Base-by-base conservation (phyloP, 2,888 invertebrate species). In the Opisthograptis luteolata region DNA sequence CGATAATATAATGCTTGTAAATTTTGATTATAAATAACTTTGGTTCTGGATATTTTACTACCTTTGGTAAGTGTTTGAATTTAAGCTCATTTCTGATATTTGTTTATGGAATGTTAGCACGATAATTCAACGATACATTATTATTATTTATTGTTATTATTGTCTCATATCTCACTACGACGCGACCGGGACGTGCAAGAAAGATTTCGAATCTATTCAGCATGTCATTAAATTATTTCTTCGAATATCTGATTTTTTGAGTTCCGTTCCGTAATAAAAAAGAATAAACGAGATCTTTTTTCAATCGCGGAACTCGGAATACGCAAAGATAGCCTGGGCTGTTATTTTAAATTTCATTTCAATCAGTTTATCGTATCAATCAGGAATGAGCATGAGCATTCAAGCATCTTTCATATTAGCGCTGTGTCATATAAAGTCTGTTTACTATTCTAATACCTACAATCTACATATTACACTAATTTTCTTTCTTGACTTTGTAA, bases 351-450 rank as follows among this genome's bases (percentile, higher is more conserved):
- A 9, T 39, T 27, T 36, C 32, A 37, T 32, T 54, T 43, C 31
- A 35, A 45, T 37, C 40, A 48, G n/a, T 2, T 10, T 17, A 15
- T 28, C 25, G 2, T 44, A 60, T 44, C 52, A 50, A 64, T 74
- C 75, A 71, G 77, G 76, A 79, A 79, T 80, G 79, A 67, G 79
- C 80, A 79, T 77, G 80, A 58, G 55, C 58, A 43, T 63, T 52
- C 35, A 47, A 66, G 45, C 51, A 63, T 56, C 51, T 59, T 45
- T 45, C 45, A 57, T 43, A 59, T 53, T 54, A 35, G 17, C 27
- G 25, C 24, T 8, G 45, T 45, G 58, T 55, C 20, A 30, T 54
- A 36, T 48, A 19, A 62, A 65, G 62, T 60, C 54, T 67, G 62
- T 63, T 71, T 62, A 66, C 61, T 37, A 51, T 53, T 49, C 34